phyloP scores from a whole-genome alignment of 2,797 vertebrate genomes.

The Pseudomugil gertrudae region DNA sequence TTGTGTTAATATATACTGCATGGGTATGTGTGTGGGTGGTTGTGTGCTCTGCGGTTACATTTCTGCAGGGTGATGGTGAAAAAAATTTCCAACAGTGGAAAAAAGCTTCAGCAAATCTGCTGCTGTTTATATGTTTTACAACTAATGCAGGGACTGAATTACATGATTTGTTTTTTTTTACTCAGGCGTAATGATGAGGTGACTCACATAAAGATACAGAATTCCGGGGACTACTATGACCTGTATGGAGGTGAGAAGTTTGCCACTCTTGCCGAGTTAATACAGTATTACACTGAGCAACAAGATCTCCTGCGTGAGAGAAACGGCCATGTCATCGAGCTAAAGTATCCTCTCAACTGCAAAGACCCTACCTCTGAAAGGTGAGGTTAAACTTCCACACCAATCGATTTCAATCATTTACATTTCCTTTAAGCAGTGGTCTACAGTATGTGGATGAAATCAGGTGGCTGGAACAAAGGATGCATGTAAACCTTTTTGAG shows the following conservation, averaged over 20 bases:
- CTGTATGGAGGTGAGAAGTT: conserved; percentile 92
- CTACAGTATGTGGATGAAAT: background rate
- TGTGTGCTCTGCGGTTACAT: conserved; percentile 29
- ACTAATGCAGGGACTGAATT: conserved; percentile 19
- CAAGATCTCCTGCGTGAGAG: conserved; percentile 88
- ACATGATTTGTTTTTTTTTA: conserved; percentile 2
- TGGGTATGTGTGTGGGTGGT: conserved; percentile 45
- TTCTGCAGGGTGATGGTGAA: conserved; percentile 27
- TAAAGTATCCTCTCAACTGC: conserved; percentile 91
- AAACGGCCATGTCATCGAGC: conserved; percentile 89
- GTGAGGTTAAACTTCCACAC: conserved; percentile 58
- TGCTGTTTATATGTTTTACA: conserved; percentile 17
- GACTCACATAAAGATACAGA: conserved; percentile 94
- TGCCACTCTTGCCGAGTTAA: conserved; percentile 88
- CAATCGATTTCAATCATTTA: conserved; percentile 11
- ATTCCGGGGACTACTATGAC: conserved; percentile 89
- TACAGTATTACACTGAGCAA: conserved; percentile 91
- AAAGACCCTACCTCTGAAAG: conserved; percentile 91
- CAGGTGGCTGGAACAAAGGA: background rate
- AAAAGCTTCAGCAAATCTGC: conserved; percentile 6
- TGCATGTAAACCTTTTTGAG: background rate
- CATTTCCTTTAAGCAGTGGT: conserved; percentile 8
- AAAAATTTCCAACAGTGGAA: conserved; percentile 1
- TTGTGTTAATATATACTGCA: conserved; percentile 33
- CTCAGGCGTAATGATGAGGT: conserved; percentile 87